Evolutionary conservation across 2,888 invertebrate genomes (phyloP).

Genomic region (Trachelus stipa): DNA sequence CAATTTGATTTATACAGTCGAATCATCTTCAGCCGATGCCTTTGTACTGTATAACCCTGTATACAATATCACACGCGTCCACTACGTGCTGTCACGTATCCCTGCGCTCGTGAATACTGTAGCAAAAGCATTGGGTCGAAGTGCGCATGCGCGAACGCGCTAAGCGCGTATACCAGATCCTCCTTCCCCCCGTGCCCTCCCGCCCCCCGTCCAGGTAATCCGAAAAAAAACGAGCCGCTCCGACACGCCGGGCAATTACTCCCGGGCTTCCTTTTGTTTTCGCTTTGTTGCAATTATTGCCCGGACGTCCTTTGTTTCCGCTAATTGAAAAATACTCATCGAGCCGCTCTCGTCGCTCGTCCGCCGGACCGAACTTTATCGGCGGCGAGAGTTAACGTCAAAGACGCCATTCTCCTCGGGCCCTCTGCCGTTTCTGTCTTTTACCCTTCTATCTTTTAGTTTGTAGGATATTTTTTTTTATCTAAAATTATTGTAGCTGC

Average conservation of each 20-base stretch:
- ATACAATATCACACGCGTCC: background rate
- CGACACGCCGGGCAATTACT: slow-evolving; percentile 49
- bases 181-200: too few species aligned
- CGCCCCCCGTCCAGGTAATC: background rate
- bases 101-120: background rate
- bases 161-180: background rate
- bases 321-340: slow-evolving; percentile 54
- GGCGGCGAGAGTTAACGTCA: slow-evolving; percentile 27
- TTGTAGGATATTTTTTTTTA: slow-evolving; percentile 12
- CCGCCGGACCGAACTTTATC: slow-evolving; percentile 31
- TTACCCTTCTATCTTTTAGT: background rate
- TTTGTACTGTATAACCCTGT: background rate
- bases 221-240: slow-evolving; percentile 17
- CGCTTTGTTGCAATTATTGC: slow-evolving; percentile 54
- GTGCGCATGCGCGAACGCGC: background rate
- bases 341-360: slow-evolving; percentile 20
- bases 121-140: background rate
- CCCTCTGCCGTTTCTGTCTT: slow-evolving; percentile 7
- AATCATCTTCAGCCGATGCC: background rate
- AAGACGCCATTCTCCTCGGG: background rate
- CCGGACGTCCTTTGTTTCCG: slow-evolving; percentile 49
- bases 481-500: background rate
- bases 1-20: background rate
- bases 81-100: background rate
- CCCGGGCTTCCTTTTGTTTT: slow-evolving; percentile 44